phyloP scores from a whole-genome alignment of 2,888 invertebrate genomes.

The Microchrysa polita region DNA sequence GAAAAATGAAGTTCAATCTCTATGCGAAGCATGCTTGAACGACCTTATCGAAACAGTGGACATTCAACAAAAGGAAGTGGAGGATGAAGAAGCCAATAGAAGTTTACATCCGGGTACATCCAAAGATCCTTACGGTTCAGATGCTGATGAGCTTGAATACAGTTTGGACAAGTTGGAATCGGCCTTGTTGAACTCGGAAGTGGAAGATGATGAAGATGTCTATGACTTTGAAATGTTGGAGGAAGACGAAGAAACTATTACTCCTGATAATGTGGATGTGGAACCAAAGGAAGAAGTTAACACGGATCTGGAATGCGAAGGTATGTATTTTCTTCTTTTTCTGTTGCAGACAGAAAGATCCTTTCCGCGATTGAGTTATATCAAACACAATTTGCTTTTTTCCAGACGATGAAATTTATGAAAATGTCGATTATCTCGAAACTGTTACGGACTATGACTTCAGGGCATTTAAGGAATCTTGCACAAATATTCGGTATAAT shows the following conservation, averaged over 20 bases:
- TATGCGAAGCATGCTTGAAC: constrained; percentile 58
- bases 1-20: constrained; percentile 49
- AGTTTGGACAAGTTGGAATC: too few relatives aligned
- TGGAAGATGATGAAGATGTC: background rate
- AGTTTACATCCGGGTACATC: background rate
- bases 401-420: constrained; percentile 34
- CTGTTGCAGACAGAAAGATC: too few relatives aligned
- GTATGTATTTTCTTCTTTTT: too few relatives aligned
- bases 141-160: constrained; percentile 41
- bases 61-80: constrained; percentile 47
- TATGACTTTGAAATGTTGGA: constrained; percentile 28
- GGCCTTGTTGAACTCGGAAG: background rate
- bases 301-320: background rate
- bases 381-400: background rate
- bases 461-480: constrained; percentile 36
- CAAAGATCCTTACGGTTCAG: background rate
- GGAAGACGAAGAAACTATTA: background rate
- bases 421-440: constrained; percentile 46
- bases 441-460: constrained; percentile 43
- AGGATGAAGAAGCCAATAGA: constrained; percentile 2
- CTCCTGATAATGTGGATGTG: background rate
- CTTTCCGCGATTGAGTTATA: background rate
- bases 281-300: background rate
- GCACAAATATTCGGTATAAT: constrained; percentile 46
- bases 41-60: constrained; percentile 58